Conservation (phyloP, 2,797 vertebrate species). For the Amazona ochrocephala region DNA sequence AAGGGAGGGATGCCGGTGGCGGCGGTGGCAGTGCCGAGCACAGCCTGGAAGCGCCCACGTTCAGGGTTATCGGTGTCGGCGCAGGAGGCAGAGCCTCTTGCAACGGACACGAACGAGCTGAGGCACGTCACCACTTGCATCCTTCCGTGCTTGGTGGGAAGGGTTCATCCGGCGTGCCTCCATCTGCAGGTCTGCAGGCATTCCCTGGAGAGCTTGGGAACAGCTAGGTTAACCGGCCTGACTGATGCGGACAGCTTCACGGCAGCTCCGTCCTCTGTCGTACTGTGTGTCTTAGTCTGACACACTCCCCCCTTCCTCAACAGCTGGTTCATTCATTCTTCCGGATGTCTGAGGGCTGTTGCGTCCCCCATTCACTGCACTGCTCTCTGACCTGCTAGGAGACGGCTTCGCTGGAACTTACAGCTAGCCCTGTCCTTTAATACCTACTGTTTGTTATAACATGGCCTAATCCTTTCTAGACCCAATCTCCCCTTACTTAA, state of each 20-base stretch:
- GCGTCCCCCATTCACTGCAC: neutral
- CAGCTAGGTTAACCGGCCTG: neutral
- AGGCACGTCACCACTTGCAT: neutral
- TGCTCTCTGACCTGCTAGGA: neutral
- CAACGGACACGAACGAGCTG: accelerated
- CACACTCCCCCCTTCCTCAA: too few relatives aligned
- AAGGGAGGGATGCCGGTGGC: too few relatives aligned
- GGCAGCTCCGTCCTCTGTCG: neutral
- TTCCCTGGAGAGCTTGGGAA: neutral
- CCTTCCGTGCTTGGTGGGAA: neutral
- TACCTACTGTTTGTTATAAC: neutral
- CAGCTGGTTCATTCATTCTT: neutral
- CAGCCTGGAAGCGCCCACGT: accelerated
- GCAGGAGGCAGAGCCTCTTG: neutral
- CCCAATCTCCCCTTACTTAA: neutral
- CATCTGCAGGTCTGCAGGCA: neutral
- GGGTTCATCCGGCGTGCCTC: neutral
- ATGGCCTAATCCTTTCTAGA: neutral
- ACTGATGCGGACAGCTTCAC: neutral
- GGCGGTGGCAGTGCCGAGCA: too few relatives aligned
- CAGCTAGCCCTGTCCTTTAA: neutral
- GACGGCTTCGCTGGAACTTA: neutral
- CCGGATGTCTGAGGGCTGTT: accelerated
- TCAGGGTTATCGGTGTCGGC: accelerated
- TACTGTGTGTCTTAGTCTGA: neutral